A percentile compares a stretch with the other conserved stretches of the same genome.
Evolutionary conservation across 2,797 vertebrate species (phyloP).

Genomic region (Falco concolor): DNA sequence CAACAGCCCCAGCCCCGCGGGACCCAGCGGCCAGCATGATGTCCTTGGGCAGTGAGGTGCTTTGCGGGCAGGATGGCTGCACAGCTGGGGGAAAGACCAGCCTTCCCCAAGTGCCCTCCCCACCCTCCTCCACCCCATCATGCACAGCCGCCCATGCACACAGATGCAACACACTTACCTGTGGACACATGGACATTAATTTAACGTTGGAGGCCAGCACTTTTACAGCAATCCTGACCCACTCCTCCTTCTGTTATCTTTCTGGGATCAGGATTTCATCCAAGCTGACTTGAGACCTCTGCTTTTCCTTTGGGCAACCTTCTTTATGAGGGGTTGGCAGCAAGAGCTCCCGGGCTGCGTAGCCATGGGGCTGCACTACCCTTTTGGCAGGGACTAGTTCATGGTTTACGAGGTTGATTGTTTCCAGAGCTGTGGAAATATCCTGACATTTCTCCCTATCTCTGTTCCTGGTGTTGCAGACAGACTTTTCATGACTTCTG

Average conservation of each 20-base stretch:
- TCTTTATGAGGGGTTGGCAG: background rate
- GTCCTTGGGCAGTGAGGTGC: background rate
- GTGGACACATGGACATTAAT: fast-evolving
- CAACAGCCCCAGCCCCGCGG: background rate
- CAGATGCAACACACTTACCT: background rate
- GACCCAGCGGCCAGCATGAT: background rate
- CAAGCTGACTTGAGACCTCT: background rate
- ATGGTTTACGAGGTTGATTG: background rate
- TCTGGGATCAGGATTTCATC: background rate
- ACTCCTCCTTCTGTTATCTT: background rate
- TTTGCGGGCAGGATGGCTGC: background rate
- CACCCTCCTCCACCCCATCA: background rate
- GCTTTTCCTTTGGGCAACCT: background rate
- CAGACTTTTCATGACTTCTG: background rate
- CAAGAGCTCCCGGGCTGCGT: background rate
- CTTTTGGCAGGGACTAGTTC: background rate
- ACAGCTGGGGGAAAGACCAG: background rate
- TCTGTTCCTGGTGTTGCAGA: background rate
- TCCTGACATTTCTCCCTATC: background rate
- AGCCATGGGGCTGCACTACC: background rate
- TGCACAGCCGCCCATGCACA: background rate
- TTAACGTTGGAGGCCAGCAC: background rate
- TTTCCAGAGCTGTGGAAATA: background rate
- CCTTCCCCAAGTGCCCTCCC: background rate
- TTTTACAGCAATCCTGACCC: background rate